Percentiles rank a stretch among this genome's conserved stretches.
Conservation (phyloP, 2,113 vertebrate genomes). For the Beaufortia kweichowensis region DNA sequence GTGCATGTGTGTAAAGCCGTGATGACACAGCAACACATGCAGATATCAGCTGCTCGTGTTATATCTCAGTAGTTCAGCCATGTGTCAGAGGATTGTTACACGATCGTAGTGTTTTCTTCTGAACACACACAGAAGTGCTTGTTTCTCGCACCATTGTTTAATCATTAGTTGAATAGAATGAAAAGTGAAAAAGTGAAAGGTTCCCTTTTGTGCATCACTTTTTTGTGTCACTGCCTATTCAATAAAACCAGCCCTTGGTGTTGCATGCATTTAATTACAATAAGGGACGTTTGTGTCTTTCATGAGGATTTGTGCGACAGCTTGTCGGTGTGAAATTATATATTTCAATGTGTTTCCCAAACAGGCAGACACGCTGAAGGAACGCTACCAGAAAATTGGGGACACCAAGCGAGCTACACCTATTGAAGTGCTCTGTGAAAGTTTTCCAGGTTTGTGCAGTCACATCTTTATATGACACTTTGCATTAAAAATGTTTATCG, state of each 20-base stretch:
- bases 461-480: not conserved
- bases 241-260: conserved; percentile 17
- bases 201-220: not conserved
- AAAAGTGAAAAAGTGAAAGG: not conserved
- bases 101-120: not conserved
- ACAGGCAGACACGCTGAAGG: conserved; percentile 94
- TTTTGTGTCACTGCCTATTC: not conserved
- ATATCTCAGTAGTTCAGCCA: conserved; percentile 28
- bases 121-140: not conserved
- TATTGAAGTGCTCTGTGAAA: conserved; percentile 94
- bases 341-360: not conserved
- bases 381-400: conserved; percentile 96
- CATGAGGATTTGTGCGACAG: not conserved
- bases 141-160: not conserved
- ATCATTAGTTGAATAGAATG: not conserved
- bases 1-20: not conserved
- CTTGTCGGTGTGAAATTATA: not conserved
- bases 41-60: conserved; percentile 13
- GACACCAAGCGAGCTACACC: conserved; percentile 95
- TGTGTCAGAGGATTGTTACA: conserved; percentile 21
- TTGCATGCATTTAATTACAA: not conserved
- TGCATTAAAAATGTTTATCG: too few relatives aligned
- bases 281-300: not conserved
- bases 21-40: conserved; percentile 21
- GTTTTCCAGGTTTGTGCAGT: conserved; percentile 86